Percentiles rank a stretch among this genome's conserved stretches.
These are phyloP conservation scores for Knipowitschia caucasica DNA, from an alignment of 2,797 vertebrate species.

Conservation along the genomic window DNA sequence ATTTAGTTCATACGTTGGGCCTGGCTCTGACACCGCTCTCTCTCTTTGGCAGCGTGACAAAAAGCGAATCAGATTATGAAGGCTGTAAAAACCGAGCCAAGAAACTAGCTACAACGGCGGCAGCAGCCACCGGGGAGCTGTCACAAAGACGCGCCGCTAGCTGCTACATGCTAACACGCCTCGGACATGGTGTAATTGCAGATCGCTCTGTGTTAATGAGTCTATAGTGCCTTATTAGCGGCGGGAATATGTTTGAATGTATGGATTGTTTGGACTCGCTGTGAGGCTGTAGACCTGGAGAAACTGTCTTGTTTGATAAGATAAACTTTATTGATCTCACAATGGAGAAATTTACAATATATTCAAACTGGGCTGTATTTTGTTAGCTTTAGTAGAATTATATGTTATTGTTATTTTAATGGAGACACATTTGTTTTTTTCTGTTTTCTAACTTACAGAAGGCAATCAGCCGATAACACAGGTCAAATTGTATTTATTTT, in stretches of 20 bases:
- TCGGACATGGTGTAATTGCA: slow-evolving; percentile 61
- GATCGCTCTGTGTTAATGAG: slow-evolving; percentile 57
- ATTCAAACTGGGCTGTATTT: slow-evolving; percentile 43
- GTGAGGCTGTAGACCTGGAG: slow-evolving; percentile 55
- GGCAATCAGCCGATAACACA: no score
- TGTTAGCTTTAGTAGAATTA: slow-evolving; percentile 57
- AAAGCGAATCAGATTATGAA: slow-evolving; percentile 74
- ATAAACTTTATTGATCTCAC: no score
- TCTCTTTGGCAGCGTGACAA: slow-evolving; percentile 71
- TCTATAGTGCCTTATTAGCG: slow-evolving; percentile 62
- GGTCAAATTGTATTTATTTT: no score
- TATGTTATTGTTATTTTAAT: slow-evolving; percentile 63
- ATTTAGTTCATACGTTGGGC: slow-evolving; percentile 61
- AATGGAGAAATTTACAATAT: no score
- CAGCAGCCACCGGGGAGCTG: slow-evolving; percentile 46
- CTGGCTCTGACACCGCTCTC: slow-evolving; percentile 49
- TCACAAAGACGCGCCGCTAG: slow-evolving; percentile 39
- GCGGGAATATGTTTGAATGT: slow-evolving; percentile 50
- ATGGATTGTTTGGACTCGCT: slow-evolving; percentile 40
- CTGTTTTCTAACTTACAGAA: no score
- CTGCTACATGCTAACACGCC: slow-evolving; percentile 48
- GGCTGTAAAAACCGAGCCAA: slow-evolving; percentile 54
- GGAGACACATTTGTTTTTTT: slow-evolving; percentile 52
- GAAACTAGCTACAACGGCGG: slow-evolving; percentile 43
- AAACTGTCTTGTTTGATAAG: slow-evolving; percentile 43